These are phyloP conservation scores for Ginglymostoma cirratum DNA, from an alignment of 2,113 vertebrate genomes.

Conservation along the genomic window DNA sequence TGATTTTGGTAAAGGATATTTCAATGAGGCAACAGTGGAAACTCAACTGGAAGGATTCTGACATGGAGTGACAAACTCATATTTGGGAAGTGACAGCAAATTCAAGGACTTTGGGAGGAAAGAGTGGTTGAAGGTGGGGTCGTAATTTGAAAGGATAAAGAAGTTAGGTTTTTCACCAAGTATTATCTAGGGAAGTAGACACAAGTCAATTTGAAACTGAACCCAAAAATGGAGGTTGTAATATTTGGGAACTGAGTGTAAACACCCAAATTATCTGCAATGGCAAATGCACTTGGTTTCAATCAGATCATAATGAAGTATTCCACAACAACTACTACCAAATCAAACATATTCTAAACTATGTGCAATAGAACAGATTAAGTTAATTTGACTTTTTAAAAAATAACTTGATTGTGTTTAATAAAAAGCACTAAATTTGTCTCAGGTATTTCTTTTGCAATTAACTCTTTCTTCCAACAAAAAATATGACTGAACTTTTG, in stretches of 20 bases:
- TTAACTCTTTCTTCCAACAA: neutral
- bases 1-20: too few species aligned
- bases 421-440: neutral
- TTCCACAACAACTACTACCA: neutral
- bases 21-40: too few species aligned
- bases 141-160: neutral
- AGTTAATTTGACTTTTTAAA: neutral
- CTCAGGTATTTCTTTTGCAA: neutral
- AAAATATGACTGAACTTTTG: neutral
- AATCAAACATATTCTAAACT: neutral
- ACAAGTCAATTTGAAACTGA: neutral
- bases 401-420: neutral
- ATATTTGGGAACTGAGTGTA: neutral
- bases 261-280: neutral
- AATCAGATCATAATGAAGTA: neutral
- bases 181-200: neutral
- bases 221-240: neutral
- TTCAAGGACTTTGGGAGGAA: neutral
- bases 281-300: neutral
- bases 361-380: neutral
- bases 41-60: too few species aligned
- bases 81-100: neutral
- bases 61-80: neutral
- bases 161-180: neutral
- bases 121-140: neutral